Conservation (phyloP, 2,888 invertebrate genomes). For the Lithophane semibrunnea region DNA sequence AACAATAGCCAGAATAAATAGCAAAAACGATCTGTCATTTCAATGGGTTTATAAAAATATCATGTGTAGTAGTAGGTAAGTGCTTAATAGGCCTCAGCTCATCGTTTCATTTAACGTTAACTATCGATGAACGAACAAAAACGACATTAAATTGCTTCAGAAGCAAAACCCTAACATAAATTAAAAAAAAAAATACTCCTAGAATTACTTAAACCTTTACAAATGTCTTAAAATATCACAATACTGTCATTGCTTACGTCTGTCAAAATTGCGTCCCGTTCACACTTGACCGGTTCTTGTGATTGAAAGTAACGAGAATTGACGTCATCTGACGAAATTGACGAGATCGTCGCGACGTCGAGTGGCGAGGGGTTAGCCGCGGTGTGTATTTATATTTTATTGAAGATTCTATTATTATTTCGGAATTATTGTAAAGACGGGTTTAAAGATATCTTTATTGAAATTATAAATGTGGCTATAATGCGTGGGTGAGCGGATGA, state of each 20-base stretch:
- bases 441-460: slow-evolving; percentile 31
- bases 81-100: not conserved
- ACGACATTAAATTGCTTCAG: not conserved
- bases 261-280: slow-evolving; percentile 55
- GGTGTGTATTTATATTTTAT: slow-evolving; percentile 20
- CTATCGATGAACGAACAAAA: not conserved
- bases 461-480: slow-evolving; percentile 17
- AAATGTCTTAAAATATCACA: slow-evolving; percentile 3
- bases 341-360: slow-evolving; percentile 60
- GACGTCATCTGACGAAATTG: slow-evolving; percentile 34
- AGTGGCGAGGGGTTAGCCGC: slow-evolving; percentile 55
- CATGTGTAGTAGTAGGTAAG: too few relatives aligned
- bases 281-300: slow-evolving; percentile 53
- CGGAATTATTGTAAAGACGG: slow-evolving; percentile 4
- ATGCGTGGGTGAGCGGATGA: slow-evolving; percentile 23
- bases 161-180: not conserved
- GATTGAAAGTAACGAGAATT: slow-evolving; percentile 35
- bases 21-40: not conserved
- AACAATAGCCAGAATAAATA: not conserved
- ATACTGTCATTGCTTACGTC: slow-evolving; percentile 22
- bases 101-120: not conserved
- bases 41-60: not conserved
- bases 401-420: slow-evolving; percentile 34
- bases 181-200: not conserved
- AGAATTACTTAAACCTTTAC: not conserved